These are phyloP conservation scores for Rynchops niger DNA, from an alignment of 2,113 vertebrate species.

Conservation along the genomic window DNA sequence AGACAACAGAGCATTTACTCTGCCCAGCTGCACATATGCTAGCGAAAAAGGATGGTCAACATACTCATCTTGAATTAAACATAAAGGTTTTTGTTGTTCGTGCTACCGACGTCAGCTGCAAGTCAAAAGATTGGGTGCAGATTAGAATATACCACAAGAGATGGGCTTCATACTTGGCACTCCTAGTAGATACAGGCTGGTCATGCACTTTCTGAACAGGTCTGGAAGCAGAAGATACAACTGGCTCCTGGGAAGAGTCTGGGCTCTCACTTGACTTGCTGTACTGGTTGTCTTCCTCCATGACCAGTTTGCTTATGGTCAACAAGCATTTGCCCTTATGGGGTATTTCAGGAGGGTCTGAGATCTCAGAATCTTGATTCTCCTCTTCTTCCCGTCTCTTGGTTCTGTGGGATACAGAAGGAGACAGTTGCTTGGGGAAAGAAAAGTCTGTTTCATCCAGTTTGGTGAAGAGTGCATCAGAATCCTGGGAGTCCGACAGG, in stretches of 20 bases:
- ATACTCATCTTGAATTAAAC: background rate
- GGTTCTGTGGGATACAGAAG: slow-evolving; percentile 72
- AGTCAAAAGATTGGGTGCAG: background rate
- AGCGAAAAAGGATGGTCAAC: rapidly evolving
- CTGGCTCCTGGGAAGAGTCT: slow-evolving; percentile 32
- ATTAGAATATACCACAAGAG: background rate
- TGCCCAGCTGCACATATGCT: rapidly evolving
- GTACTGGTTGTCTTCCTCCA: slow-evolving; percentile 75
- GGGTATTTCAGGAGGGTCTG: background rate
- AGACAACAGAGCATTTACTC: background rate
- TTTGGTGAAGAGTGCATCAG: slow-evolving; percentile 69
- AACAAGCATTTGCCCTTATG: slow-evolving; percentile 37
- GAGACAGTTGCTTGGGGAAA: slow-evolving; percentile 59
- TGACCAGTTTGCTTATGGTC: slow-evolving; percentile 75
- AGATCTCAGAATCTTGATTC: background rate
- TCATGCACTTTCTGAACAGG: background rate
- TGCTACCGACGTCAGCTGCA: background rate
- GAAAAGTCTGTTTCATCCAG: slow-evolving; percentile 80
- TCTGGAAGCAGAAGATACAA: slow-evolving; percentile 48
- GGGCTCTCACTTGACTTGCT: slow-evolving; percentile 31
- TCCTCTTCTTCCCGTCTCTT: slow-evolving; percentile 52
- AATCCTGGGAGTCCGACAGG: slow-evolving; percentile 60
- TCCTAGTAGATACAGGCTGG: background rate
- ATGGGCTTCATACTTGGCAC: slow-evolving; percentile 68
- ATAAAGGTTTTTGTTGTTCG: background rate